Percentiles rank a stretch among this genome's conserved stretches.
phyloP scores from a whole-genome alignment of 2,797 vertebrate species.

The Columba guinea region DNA sequence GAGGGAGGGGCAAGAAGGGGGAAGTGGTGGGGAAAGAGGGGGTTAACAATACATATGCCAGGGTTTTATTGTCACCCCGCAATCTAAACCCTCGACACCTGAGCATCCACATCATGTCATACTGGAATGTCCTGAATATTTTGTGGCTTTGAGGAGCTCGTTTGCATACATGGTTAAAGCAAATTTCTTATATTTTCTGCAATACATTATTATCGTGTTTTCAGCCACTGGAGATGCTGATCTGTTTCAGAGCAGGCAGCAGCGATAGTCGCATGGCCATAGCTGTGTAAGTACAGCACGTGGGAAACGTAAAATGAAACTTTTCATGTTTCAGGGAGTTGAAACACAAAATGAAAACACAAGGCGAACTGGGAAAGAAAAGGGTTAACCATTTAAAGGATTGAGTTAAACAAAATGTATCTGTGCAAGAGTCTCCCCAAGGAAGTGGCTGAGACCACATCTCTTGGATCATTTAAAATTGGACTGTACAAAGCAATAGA shows the following conservation, averaged over 20 bases:
- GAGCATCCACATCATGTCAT: rapidly evolving
- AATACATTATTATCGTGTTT: rapidly evolving
- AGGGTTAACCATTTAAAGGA: constrained; percentile 49
- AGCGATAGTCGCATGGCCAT: background rate
- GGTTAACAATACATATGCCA: too few relatives aligned
- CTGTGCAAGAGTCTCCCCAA: constrained; percentile 28
- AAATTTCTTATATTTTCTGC: background rate
- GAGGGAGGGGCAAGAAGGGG: too few relatives aligned
- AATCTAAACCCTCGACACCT: background rate
- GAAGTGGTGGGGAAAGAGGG: too few relatives aligned
- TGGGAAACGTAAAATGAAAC: background rate
- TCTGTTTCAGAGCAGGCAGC: background rate
- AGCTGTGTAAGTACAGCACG: background rate
- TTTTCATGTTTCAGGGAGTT: background rate
- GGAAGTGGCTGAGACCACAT: constrained; percentile 54
- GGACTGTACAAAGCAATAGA: constrained; percentile 36
- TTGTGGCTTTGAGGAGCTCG: background rate
- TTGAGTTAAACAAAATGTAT: constrained; percentile 36
- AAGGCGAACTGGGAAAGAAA: background rate
- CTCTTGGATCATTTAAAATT: constrained; percentile 61
- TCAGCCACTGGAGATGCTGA: background rate
- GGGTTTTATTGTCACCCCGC: too few relatives aligned
- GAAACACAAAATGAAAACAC: background rate
- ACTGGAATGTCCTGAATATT: background rate
- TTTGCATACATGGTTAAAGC: background rate